Base-by-base conservation (phyloP, 2,113 vertebrate genomes). In the Rynchops niger region DNA sequence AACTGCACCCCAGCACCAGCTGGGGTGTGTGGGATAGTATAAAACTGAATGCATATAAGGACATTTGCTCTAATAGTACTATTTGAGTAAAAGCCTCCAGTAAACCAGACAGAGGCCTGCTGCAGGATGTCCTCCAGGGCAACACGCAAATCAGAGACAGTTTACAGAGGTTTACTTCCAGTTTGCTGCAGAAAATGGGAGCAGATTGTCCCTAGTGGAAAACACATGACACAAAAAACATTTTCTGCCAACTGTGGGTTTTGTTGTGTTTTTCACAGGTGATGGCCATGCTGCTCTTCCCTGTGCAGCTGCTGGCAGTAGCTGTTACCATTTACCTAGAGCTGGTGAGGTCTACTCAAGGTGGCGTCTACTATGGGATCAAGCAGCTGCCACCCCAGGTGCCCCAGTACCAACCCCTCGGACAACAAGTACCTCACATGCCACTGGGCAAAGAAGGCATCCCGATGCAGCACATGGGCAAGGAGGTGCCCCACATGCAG, bases 391-490 rank as follows among this genome's bases (percentile, higher is more conserved):
- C 98, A 86, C 98, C 98, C 88, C 98, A 98, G 96, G 87, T 98
- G 50, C 99, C 98, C 20, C 98, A 98, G 70, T 99, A 99, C 95
- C 99, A 99, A 89, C 96, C 98, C 77, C 98, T 98, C 0, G 98
- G 99, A 91, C 99, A 99, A 96, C 99, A 99, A 98, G 97, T 98
- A 96, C 99, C 99, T 96, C 99, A 99, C 97, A 98, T 99, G 91
- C 98, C 98, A 1, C 95, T 99, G 95, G 98, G 98, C 88, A 99
- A 99, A 76, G 99, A 99, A 86, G 98, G 98, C 25, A 98, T 98
- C 80, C 97, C 97, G 1, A 97, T 99, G 97, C 98, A 98, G 83
- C 99, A 99, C 95, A 97, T 97, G 82, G 99, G 98, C 97, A 99
- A 99, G 97, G 99, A 99, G 86, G 56, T 98, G 76, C 98, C 99